Percentiles rank a stretch among this genome's conserved stretches.
Conservation (phyloP, 53 echinoderm and acorn worm species). For the Hippasteria phrygiana region DNA sequence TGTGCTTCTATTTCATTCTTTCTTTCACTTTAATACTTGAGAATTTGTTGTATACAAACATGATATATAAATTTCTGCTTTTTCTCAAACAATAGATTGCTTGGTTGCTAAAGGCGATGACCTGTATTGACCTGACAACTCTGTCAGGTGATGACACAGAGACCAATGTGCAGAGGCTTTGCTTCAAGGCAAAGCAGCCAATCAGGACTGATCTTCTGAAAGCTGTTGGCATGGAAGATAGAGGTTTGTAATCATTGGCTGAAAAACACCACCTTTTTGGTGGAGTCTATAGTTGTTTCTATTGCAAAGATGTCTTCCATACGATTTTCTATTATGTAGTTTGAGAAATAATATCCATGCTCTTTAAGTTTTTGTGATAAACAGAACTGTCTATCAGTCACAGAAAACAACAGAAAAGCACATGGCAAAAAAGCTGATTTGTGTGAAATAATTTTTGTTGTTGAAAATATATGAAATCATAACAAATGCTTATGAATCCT, state of each 20-base stretch:
- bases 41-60: not conserved
- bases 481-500: no score
- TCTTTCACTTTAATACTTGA: not conserved
- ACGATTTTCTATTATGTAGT: no score
- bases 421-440: not conserved
- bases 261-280: not conserved
- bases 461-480: no score
- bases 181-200: constrained; percentile 96
- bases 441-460: not conserved
- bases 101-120: constrained; percentile 94
- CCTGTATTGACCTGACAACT: constrained; percentile 96
- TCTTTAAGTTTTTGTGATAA: no score
- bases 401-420: no score
- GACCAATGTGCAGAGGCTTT: constrained; percentile 96
- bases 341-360: no score
- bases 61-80: not conserved
- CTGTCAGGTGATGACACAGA: constrained; percentile 96
- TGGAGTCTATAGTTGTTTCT: not conserved
- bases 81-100: constrained; percentile 75
- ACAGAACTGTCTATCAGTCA: no score
- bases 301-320: not conserved
- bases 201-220: constrained; percentile 85
- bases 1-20: not conserved
- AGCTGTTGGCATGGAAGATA: constrained; percentile 89
- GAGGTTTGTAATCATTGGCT: constrained; percentile 63